Evolutionary conservation across 2,888 invertebrate species (phyloP).

Genomic region (Melieria picta): DNA sequence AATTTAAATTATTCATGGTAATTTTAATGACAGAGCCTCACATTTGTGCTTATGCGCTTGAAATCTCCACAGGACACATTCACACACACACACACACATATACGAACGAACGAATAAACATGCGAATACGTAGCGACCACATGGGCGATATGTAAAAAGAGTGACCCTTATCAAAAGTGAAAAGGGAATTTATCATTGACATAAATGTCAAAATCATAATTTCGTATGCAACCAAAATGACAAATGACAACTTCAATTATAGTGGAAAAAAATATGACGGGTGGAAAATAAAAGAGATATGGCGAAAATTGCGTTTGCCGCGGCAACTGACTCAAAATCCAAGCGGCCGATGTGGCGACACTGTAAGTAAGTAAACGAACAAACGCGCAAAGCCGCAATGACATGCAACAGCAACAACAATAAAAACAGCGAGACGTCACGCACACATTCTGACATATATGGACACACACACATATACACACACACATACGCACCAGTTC

Average conservation of each 20-base stretch:
- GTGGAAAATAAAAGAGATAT: constrained; percentile 20
- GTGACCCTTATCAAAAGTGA: constrained; percentile 53
- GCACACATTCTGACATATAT: neutral
- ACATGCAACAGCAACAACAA: constrained; percentile 22
- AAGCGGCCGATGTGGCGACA: too few relatives aligned
- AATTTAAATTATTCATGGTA: constrained; percentile 34
- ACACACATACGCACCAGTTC: constrained; percentile 1
- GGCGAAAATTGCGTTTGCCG: constrained; percentile 14
- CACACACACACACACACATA: too few relatives aligned
- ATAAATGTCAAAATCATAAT: constrained; percentile 55
- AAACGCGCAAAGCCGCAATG: constrained; percentile 16
- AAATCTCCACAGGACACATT: neutral
- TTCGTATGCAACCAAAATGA: constrained; percentile 53
- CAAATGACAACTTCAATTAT: constrained; percentile 56
- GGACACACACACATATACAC: neutral
- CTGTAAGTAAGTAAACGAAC: too few relatives aligned
- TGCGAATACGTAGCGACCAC: too few relatives aligned
- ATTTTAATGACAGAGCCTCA: constrained; percentile 25
- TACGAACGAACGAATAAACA: too few relatives aligned
- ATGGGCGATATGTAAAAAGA: neutral
- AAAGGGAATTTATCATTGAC: constrained; percentile 49
- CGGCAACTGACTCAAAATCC: too few relatives aligned
- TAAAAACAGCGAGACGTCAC: neutral
- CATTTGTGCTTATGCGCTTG: constrained; percentile 2
- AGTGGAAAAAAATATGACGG: neutral